Percentiles rank a stretch among this genome's conserved stretches.
These are phyloP conservation scores for Salpingus planirostris DNA, from an alignment of 2,888 invertebrate species.

Conservation along the genomic window DNA sequence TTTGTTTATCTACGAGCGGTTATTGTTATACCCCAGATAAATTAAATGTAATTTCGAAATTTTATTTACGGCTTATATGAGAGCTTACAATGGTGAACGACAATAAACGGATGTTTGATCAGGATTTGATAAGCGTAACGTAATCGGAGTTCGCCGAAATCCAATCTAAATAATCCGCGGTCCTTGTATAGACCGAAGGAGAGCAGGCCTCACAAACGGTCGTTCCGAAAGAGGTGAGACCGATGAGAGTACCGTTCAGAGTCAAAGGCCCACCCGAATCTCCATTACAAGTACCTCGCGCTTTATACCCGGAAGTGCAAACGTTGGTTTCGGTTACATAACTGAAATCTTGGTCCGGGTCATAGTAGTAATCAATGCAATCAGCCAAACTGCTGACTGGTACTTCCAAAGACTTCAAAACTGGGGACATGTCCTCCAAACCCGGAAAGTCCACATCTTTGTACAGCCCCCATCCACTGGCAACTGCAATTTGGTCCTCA, in stretches of 20 bases:
- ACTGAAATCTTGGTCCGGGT: constrained; percentile 2
- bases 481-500: constrained; percentile 8
- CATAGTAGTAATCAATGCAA: constrained; percentile 21
- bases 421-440: constrained; percentile 19
- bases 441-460: constrained; percentile 17
- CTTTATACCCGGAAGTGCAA: constrained; percentile 14
- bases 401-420: constrained; percentile 18
- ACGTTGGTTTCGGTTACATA: constrained; percentile 11
- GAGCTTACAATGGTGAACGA: too few relatives aligned
- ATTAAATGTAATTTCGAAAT: too few relatives aligned
- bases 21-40: too few relatives aligned
- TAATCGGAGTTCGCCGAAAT: constrained; percentile 22
- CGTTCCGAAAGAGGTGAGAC: constrained; percentile 23
- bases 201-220: constrained; percentile 20
- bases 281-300: constrained; percentile 24
- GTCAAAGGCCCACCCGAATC: constrained; percentile 24
- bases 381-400: constrained; percentile 15
- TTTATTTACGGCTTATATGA: neutral
- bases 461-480: constrained; percentile 24
- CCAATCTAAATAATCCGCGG: constrained; percentile 21
- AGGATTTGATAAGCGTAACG: too few relatives aligned
- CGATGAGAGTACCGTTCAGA: constrained; percentile 17
- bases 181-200: constrained; percentile 23
- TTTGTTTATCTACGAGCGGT: too few relatives aligned
- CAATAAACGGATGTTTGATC: too few relatives aligned